A percentile compares a stretch with the other conserved stretches of the same genome.
These are phyloP conservation scores for Dendrolimus houi DNA, from an alignment of 2,888 invertebrate species.

Conservation along the genomic window DNA sequence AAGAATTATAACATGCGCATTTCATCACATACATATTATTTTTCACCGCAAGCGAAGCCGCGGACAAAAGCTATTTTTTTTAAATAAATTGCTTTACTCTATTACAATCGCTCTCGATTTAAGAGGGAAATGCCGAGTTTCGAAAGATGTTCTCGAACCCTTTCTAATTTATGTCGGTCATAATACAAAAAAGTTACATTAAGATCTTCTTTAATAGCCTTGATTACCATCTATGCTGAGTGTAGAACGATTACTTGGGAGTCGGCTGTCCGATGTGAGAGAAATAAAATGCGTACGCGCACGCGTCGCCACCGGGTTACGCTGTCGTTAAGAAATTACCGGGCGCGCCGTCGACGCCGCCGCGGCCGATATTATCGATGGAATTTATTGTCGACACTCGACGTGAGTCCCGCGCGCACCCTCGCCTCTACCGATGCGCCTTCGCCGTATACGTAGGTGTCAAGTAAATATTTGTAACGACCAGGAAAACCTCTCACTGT, in stretches of 20 bases:
- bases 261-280: slow-evolving; percentile 61
- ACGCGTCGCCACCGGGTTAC: slow-evolving; percentile 74
- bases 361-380: slow-evolving; percentile 70
- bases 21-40: no score
- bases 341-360: slow-evolving; percentile 55
- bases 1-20: no score
- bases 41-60: no score
- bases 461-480: slow-evolving; percentile 1
- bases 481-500: slow-evolving; percentile 8
- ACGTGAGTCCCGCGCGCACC: slow-evolving; percentile 44
- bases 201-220: slow-evolving; percentile 67
- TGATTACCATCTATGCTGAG: slow-evolving; percentile 74
- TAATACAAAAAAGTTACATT: slow-evolving; percentile 60
- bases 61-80: neutral
- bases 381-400: slow-evolving; percentile 72
- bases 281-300: slow-evolving; percentile 71
- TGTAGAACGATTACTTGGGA: slow-evolving; percentile 71
- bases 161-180: slow-evolving; percentile 48
- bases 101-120: slow-evolving; percentile 10
- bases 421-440: slow-evolving; percentile 33
- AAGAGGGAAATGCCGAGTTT: slow-evolving; percentile 10
- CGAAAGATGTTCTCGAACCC: slow-evolving; percentile 11
- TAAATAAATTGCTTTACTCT: neutral
- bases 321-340: slow-evolving; percentile 75
- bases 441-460: slow-evolving; percentile 9